These are phyloP conservation scores for Equus quagga DNA, from an alignment of 2,113 vertebrate genomes.

Conservation along the genomic window DNA sequence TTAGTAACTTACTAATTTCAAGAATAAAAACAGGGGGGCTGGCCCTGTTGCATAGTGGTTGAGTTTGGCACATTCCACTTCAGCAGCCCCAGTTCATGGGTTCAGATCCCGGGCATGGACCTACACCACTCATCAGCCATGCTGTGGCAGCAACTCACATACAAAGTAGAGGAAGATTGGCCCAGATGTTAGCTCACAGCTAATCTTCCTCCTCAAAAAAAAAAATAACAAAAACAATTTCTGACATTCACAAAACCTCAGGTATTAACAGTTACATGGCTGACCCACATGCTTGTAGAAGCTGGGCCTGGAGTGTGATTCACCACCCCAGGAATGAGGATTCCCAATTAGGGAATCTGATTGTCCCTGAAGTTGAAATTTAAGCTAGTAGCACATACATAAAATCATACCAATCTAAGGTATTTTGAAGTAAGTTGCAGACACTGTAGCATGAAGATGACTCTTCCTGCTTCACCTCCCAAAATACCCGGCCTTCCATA, in stretches of 20 bases:
- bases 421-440: not conserved
- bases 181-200: no score
- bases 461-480: not conserved
- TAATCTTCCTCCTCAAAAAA: no score
- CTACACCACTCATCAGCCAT: no score
- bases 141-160: no score
- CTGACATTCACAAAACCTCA: not conserved
- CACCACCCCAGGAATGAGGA: not conserved
- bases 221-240: not conserved
- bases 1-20: conserved; percentile 13
- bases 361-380: not conserved
- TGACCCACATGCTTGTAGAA: not conserved
- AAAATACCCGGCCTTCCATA: not conserved
- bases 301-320: not conserved
- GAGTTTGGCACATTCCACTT: no score
- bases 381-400: not conserved
- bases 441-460: not conserved
- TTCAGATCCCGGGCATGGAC: no score
- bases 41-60: no score
- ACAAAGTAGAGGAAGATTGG: no score
- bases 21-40: not conserved
- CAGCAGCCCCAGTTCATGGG: no score
- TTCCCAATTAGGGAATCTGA: not conserved
- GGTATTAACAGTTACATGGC: not conserved
- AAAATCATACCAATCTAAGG: not conserved